phyloP scores from a whole-genome alignment of 2,797 vertebrate species.

The Coranthus polyacanthus region DNA sequence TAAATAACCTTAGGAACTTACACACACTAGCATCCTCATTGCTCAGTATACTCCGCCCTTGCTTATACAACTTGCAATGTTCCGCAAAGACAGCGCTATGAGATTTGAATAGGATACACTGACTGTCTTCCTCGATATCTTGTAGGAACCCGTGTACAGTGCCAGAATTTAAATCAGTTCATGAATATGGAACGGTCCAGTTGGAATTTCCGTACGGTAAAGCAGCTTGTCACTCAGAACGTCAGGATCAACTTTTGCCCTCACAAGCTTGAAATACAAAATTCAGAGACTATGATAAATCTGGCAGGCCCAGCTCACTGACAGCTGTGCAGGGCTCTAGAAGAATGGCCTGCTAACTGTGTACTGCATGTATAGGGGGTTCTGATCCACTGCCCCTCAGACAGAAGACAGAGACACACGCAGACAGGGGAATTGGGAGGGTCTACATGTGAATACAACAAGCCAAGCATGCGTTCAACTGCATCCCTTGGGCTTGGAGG shows the following conservation, averaged over 20 bases:
- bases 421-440: conserved; percentile 86
- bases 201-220: conserved; percentile 86
- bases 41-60: conserved; percentile 33
- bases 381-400: conserved; percentile 87
- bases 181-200: conserved; percentile 88
- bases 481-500: conserved; percentile 75
- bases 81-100: conserved; percentile 67
- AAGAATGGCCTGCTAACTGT: conserved; percentile 86
- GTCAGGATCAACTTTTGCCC: conserved; percentile 85
- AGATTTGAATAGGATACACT: conserved; percentile 73
- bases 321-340: conserved; percentile 85
- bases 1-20: conserved; percentile 59
- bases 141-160: conserved; percentile 81
- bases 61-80: conserved; percentile 52
- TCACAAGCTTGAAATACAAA: conserved; percentile 85
- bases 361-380: conserved; percentile 85
- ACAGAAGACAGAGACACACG: conserved; percentile 85
- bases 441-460: conserved; percentile 85
- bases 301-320: conserved; percentile 78
- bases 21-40: conserved; percentile 53
- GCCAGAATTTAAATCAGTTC: conserved; percentile 87
- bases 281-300: conserved; percentile 87
- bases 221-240: conserved; percentile 88
- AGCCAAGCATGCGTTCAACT: conserved; percentile 84
- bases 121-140: conserved; percentile 76